These are phyloP conservation scores for Echiichthys vipera DNA, from an alignment of 2,797 vertebrate species.

Conservation along the genomic window DNA sequence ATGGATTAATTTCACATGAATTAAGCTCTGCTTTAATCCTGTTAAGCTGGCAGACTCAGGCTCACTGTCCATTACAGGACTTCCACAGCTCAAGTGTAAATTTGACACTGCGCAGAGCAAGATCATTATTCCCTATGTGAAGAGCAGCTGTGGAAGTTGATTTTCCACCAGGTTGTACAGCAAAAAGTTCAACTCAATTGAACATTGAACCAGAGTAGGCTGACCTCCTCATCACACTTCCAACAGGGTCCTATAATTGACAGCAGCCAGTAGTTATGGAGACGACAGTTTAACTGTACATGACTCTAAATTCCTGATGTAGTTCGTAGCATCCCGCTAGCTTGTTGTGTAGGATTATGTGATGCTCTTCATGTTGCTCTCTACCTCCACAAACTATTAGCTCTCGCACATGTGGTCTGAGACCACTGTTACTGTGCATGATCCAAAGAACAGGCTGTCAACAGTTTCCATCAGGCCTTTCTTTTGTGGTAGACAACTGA, in stretches of 20 bases:
- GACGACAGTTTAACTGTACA: background rate
- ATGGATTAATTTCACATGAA: background rate
- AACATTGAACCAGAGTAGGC: background rate
- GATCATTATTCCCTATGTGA: background rate
- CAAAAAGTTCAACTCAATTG: background rate
- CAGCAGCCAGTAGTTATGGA: background rate
- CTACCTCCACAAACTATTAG: background rate
- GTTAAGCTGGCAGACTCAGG: background rate
- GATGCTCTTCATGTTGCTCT: background rate
- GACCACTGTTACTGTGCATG: background rate
- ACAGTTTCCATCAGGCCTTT: background rate
- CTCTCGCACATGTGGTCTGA: background rate
- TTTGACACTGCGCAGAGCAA: no score
- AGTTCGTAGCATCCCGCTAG: background rate
- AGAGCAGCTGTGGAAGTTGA: background rate
- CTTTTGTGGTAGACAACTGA: slow-evolving; percentile 14
- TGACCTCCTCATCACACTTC: no score
- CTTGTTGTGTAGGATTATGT: background rate
- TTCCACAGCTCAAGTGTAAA: background rate
- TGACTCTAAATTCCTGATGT: background rate
- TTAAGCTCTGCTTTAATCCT: background rate
- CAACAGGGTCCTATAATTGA: background rate
- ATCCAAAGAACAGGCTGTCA: slow-evolving; percentile 1
- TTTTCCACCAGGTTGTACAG: background rate
- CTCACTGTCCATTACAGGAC: background rate